Conservation (phyloP, 2,113 vertebrate genomes). For the Calyptommatus sinebrachiatus region DNA sequence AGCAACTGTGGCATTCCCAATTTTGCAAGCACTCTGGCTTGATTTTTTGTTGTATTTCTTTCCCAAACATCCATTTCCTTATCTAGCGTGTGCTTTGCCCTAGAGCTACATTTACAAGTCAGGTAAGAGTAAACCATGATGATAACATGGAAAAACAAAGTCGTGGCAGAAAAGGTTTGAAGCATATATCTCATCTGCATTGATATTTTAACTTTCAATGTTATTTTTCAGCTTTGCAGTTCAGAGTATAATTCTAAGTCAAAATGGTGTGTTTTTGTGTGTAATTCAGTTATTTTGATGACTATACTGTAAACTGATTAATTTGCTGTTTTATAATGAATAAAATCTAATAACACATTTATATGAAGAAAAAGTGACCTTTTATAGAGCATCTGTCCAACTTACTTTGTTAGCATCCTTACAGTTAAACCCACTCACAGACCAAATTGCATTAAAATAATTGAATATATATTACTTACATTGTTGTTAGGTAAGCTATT, state of each 20-base stretch:
- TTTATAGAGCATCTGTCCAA: not conserved
- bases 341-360: not conserved
- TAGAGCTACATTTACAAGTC: not conserved
- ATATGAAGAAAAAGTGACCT: not conserved
- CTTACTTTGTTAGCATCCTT: slow-evolving; percentile 3
- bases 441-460: slow-evolving; percentile 22
- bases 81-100: not conserved
- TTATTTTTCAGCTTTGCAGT: not conserved
- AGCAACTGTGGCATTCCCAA: too few species aligned
- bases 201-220: not conserved
- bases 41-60: too few species aligned
- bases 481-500: not conserved
- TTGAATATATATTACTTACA: not conserved
- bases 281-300: not conserved
- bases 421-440: slow-evolving; percentile 3
- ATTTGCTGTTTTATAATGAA: not conserved
- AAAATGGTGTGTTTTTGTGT: not conserved
- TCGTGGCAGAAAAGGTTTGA: too few species aligned
- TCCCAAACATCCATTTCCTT: not conserved
- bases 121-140: not conserved
- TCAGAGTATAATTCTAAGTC: not conserved
- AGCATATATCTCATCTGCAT: not conserved
- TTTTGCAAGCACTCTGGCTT: not conserved
- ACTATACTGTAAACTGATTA: not conserved
- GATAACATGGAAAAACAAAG: not conserved